Conservation (phyloP, 2,888 invertebrate genomes). For the Zaprionus lineosus region DNA sequence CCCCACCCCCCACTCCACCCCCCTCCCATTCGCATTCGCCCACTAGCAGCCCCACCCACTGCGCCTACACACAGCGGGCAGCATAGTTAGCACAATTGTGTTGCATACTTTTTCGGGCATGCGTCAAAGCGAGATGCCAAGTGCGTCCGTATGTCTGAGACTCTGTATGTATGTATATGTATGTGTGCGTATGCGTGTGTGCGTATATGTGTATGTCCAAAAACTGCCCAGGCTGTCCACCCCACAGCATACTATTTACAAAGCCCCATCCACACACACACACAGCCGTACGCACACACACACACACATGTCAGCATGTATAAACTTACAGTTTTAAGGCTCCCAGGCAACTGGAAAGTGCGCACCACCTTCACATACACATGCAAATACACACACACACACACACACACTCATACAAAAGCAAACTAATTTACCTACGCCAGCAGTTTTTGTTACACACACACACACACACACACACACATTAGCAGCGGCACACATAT, state of each 20-base stretch:
- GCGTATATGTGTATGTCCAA: constrained; percentile 45
- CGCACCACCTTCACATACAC: constrained; percentile 55
- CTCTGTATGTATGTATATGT: constrained; percentile 6
- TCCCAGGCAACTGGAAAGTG: constrained; percentile 50
- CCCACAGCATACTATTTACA: constrained; percentile 8
- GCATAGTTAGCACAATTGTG: constrained; percentile 76
- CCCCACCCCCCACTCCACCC: not conserved
- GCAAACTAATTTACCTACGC: constrained; percentile 73
- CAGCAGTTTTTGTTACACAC: constrained; percentile 61
- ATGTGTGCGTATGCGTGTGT: constrained; percentile 7
- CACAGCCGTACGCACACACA: not conserved
- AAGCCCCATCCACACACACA: constrained; percentile 2
- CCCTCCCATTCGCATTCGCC: not conserved
- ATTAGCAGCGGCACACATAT: constrained; percentile 51
- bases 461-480: constrained; percentile 17
- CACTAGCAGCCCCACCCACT: too few species aligned
- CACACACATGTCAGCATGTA: constrained; percentile 21
- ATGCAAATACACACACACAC: constrained; percentile 20
- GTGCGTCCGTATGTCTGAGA: constrained; percentile 21
- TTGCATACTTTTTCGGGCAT: constrained; percentile 72
- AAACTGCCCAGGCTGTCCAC: constrained; percentile 58
- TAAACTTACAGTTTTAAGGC: constrained; percentile 59
- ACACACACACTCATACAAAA: constrained; percentile 14
- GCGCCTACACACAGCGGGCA: constrained; percentile 43
- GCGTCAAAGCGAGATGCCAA: constrained; percentile 63